Evolutionary conservation across 2,113 vertebrate genomes (phyloP).

Genomic region (Callipepla californica): DNA sequence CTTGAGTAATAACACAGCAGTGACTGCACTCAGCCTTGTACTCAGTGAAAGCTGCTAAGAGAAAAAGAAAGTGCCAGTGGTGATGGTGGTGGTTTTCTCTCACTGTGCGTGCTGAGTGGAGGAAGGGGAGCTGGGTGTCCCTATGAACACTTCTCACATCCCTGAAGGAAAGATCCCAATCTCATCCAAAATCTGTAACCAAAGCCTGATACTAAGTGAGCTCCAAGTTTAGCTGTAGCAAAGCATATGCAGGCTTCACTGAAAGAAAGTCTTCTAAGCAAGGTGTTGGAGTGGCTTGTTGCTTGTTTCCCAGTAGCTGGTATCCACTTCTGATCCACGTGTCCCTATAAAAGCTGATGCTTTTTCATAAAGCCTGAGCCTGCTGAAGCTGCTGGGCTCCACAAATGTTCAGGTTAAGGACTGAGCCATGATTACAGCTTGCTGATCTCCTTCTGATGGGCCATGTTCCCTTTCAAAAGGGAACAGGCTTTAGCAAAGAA

Average conservation of each 20-base stretch:
- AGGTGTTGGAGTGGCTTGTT: background rate
- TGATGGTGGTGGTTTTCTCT: background rate
- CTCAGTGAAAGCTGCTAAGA: background rate
- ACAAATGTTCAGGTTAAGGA: background rate
- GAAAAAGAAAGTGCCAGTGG: accelerated
- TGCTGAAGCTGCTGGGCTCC: background rate
- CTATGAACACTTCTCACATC: background rate
- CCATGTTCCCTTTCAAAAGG: background rate
- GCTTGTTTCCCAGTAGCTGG: background rate
- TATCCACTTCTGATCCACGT: background rate
- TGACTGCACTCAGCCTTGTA: background rate
- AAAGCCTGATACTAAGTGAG: background rate
- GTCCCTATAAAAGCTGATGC: background rate
- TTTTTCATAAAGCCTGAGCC: background rate
- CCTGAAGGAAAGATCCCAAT: background rate
- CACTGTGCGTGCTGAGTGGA: background rate
- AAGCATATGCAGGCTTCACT: background rate
- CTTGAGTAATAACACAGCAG: background rate
- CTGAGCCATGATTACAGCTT: background rate
- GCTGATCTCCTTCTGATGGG: background rate
- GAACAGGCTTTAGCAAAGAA: background rate
- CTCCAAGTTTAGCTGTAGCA: background rate
- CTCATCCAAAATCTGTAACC: background rate
- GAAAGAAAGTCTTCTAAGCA: background rate
- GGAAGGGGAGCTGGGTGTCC: background rate